Conservation (phyloP, 2,797 vertebrate species). For the Balearica regulorum region DNA sequence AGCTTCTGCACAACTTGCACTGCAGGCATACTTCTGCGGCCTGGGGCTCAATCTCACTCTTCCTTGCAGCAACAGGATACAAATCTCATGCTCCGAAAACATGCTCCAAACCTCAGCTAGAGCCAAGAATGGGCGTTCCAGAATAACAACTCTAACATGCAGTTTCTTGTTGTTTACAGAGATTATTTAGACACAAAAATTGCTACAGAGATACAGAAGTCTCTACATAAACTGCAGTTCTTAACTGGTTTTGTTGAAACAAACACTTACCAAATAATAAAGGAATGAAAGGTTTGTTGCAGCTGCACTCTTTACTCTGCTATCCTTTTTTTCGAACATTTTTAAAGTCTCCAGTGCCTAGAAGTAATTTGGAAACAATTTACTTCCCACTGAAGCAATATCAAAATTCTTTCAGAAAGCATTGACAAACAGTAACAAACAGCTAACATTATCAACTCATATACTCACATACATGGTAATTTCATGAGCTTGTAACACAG, state of each 20-base stretch:
- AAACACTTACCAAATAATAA: constrained; percentile 87
- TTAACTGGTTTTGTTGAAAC: not conserved
- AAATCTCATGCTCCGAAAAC: not conserved
- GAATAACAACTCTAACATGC: not conserved
- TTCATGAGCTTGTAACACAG: not conserved
- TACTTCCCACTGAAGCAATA: not conserved
- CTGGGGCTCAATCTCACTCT: not conserved
- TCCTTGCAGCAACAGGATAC: not conserved
- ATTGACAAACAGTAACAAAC: not conserved
- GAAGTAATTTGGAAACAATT: constrained; percentile 50
- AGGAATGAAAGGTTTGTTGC: constrained; percentile 96
- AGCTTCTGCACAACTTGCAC: not conserved
- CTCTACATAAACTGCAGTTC: not conserved
- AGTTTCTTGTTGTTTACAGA: not conserved
- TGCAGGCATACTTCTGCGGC: not conserved
- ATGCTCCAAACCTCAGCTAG: not conserved
- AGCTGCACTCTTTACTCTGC: constrained; percentile 93
- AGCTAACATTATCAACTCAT: not conserved
- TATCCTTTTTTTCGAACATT: constrained; percentile 97
- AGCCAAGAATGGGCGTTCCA: not conserved
- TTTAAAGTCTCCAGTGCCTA: constrained; percentile 95
- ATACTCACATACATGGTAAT: not conserved
- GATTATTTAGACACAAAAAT: not conserved
- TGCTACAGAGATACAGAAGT: not conserved
- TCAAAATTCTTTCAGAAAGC: not conserved